A percentile compares a stretch with the other conserved stretches of the same genome.
Evolutionary conservation across 30 jellyfish, hydroid and myxozoan species (phyloP).

Genomic region (Aurelia sp.): DNA sequence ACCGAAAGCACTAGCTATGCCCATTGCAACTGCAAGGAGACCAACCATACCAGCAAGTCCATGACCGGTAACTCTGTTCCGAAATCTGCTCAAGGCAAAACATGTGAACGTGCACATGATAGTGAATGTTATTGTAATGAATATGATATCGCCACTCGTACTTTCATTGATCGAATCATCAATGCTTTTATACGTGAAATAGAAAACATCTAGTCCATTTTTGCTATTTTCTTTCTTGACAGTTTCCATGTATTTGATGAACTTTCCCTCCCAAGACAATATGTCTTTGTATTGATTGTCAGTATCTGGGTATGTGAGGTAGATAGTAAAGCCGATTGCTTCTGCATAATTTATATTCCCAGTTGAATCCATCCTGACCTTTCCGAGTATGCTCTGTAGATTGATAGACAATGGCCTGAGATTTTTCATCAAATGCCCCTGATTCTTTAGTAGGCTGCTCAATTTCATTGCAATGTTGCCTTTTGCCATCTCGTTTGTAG

Average conservation of each 20-base stretch:
- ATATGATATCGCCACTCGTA: conserved; percentile 45
- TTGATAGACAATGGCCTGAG: conserved; percentile 24
- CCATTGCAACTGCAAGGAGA: conserved; percentile 30
- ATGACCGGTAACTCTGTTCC: conserved; percentile 53
- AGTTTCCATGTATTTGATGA: conserved; percentile 18
- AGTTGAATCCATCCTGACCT: background rate
- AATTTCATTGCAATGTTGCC: background rate
- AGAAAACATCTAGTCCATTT: conserved; percentile 23
- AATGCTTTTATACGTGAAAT: conserved; percentile 30
- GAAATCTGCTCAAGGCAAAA: conserved; percentile 32
- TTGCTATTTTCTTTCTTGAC: background rate
- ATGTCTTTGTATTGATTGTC: conserved; percentile 5
- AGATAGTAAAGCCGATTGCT: conserved; percentile 14
- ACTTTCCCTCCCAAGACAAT: conserved; percentile 27
- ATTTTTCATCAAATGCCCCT: conserved; percentile 18
- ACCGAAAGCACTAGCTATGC: conserved; percentile 56
- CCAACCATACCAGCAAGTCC: conserved; percentile 55
- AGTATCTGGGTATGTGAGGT: conserved; percentile 17
- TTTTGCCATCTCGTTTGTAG: background rate
- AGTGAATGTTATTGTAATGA: conserved; percentile 31
- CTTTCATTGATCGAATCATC: conserved; percentile 63
- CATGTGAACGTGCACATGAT: conserved; percentile 52
- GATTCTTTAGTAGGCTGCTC: background rate
- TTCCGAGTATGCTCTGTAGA: conserved; percentile 13
- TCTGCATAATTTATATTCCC: conserved; percentile 17